Evolutionary conservation across 2,797 vertebrate genomes (phyloP).

Genomic region (Kryptopterus vitreolus): DNA sequence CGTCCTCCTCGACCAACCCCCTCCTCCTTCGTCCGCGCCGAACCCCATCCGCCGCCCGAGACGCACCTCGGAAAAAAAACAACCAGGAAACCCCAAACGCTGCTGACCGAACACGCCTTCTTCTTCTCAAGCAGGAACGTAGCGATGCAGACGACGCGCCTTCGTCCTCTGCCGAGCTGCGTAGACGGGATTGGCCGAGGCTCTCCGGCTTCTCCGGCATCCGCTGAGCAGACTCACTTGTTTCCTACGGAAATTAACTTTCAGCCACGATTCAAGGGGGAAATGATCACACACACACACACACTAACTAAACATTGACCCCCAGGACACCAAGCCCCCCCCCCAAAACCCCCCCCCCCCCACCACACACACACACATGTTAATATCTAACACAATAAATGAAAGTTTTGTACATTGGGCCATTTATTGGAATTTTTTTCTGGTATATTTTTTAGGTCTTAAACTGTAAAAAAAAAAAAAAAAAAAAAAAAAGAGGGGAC

Average conservation of each 20-base stretch:
- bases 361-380: slow-evolving; percentile 41
- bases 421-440: slow-evolving; percentile 47
- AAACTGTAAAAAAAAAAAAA: not conserved
- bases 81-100: too few relatives aligned
- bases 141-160: not conserved
- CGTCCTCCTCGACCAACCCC: slow-evolving; percentile 57
- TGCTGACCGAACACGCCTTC: slow-evolving; percentile 48
- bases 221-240: slow-evolving; percentile 73
- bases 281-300: slow-evolving; percentile 44
- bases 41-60: slow-evolving; percentile 82
- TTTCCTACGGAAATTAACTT: slow-evolving; percentile 83
- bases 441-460: slow-evolving; percentile 4
- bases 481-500: not conserved
- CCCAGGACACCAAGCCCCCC: not conserved
- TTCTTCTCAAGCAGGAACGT: slow-evolving; percentile 11
- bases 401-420: slow-evolving; percentile 71
- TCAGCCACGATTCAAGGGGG: slow-evolving; percentile 63
- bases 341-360: too few relatives aligned
- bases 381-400: slow-evolving; percentile 33
- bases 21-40: slow-evolving; percentile 81
- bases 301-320: slow-evolving; percentile 31
- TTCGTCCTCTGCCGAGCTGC: slow-evolving; percentile 18
- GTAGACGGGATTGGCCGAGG: slow-evolving; percentile 22
- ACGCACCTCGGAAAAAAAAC: slow-evolving; percentile 59
- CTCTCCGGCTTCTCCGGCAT: slow-evolving; percentile 41